Base-by-base conservation (phyloP, 2,888 invertebrate genomes). In the Plagodis dolabraria region DNA sequence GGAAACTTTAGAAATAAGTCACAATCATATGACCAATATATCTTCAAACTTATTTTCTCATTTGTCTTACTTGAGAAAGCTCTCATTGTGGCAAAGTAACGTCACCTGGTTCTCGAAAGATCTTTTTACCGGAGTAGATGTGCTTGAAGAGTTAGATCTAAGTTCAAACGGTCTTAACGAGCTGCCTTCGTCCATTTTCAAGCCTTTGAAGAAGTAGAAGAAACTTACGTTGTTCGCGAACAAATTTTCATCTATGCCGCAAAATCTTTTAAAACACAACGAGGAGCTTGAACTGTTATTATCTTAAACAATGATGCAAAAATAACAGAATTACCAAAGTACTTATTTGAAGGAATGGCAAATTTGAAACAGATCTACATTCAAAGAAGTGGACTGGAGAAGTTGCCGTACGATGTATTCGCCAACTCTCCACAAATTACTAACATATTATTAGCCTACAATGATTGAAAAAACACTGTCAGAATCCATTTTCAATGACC, bases 51-150 rank as follows among this genome's bases (percentile, higher is more conserved):
- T 95, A 55, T 96, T 96, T 79, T 88, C 93, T 40, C 94, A 94
- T 78, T 89, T 95, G 69, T 90, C 87, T 53, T 93, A 94, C 68
- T 80, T 96, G 60, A 85, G 87, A 55, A 91, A 94, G 49, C 85
- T 97, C 53, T 95, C 96, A 71, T 80, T 97, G 38, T 95, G 95
- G 94, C 93, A 94, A 71, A 97, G 96, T 77, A 93, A 94, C 69
- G 86, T 97, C 56, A 93, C 89, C 33, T 94, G 94, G 82, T 89
- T 96, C 43, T 92, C 94, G 11, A 89, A 94, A 63, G 92, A 94
- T 58, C 92, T 94, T 62, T 96, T 96, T 75, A 93, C 93, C 36
- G 94, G 95, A 48, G 92, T 95, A 4, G 85, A 92, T 36, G 94
- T 94, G 0, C 86, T 97, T 5, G 89, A 93, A 70, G 93, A 94